These are phyloP conservation scores for Oscheius sp. DNA, from an alignment of 1,140 invertebrate species.

Conservation along the genomic window DNA sequence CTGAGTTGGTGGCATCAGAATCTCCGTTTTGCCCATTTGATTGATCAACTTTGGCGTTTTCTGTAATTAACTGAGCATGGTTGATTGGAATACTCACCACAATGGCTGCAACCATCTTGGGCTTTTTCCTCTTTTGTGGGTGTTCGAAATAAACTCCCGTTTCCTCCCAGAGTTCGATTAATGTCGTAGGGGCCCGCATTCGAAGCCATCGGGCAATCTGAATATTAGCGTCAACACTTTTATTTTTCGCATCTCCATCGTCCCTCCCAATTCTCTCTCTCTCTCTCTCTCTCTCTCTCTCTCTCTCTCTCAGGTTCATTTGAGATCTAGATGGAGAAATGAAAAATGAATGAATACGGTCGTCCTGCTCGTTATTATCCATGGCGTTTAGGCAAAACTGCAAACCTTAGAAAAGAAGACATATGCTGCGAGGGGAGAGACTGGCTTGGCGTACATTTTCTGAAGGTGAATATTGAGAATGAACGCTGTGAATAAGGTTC, in stretches of 20 bases:
- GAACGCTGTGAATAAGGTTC: slow-evolving; percentile 60
- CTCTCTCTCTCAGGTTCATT: too few species aligned
- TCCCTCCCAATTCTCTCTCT: neutral
- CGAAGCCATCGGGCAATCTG: slow-evolving; percentile 51
- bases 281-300: too few species aligned
- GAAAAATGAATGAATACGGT: too few species aligned
- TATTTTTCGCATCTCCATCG: too few species aligned
- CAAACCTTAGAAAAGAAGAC: slow-evolving; percentile 56
- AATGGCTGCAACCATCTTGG: neutral
- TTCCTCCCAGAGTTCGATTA: slow-evolving; percentile 56
- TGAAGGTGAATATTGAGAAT: slow-evolving; percentile 60
- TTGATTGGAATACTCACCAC: neutral
- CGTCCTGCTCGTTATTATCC: neutral
- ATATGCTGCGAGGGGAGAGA: slow-evolving; percentile 50
- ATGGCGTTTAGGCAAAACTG: too few species aligned
- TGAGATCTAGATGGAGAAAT: too few species aligned
- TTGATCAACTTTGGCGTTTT: neutral
- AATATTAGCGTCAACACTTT: too few species aligned
- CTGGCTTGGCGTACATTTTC: slow-evolving; percentile 55
- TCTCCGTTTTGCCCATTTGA: neutral
- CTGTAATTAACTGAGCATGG: neutral
- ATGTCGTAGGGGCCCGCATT: slow-evolving; percentile 51
- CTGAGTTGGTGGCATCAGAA: neutral
- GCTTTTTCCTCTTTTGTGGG: neutral
- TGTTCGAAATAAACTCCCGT: slow-evolving; percentile 43